Percentiles rank a stretch among this genome's conserved stretches.
Conservation (phyloP, 1,140 invertebrate genomes). For the Penaeus chinensis region DNA sequence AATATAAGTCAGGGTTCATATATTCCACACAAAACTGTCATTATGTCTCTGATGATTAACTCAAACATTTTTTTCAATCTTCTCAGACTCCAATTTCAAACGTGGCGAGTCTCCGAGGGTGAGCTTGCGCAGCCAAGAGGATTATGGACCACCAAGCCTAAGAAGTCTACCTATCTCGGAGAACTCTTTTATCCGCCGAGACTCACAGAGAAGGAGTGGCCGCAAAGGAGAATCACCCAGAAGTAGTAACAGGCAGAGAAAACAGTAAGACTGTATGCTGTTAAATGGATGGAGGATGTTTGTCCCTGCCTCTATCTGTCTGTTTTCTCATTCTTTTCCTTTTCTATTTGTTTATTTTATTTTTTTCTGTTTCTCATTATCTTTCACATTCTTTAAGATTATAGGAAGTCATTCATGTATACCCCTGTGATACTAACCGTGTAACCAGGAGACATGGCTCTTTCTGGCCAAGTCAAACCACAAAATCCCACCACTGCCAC, state of each 20-base stretch:
- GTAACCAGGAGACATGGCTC: no score
- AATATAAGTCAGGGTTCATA: not conserved
- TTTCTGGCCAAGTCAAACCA: no score
- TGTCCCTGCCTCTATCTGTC: no score
- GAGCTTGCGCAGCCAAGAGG: slow-evolving; percentile 37
- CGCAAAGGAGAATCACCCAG: slow-evolving; percentile 34
- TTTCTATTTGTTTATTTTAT: no score
- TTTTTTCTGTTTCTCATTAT: no score
- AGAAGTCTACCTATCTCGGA: slow-evolving; percentile 17
- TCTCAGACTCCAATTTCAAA: slow-evolving; percentile 25
- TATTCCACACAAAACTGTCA: not conserved
- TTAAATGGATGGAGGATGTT: no score
- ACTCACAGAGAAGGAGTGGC: slow-evolving; percentile 11
- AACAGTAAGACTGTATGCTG: not conserved
- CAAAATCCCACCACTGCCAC: no score
- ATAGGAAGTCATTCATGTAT: no score
- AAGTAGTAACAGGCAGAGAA: slow-evolving; percentile 31
- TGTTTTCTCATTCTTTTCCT: no score
- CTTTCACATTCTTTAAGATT: no score
- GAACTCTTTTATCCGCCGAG: not conserved
- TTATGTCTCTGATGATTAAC: not conserved
- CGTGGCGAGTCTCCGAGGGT: slow-evolving; percentile 37
- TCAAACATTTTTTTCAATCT: not conserved
- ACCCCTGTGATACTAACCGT: no score
- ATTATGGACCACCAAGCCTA: slow-evolving; percentile 14